phyloP scores from a whole-genome alignment of 1,140 invertebrate species.

The Acromyrmex charruanus region DNA sequence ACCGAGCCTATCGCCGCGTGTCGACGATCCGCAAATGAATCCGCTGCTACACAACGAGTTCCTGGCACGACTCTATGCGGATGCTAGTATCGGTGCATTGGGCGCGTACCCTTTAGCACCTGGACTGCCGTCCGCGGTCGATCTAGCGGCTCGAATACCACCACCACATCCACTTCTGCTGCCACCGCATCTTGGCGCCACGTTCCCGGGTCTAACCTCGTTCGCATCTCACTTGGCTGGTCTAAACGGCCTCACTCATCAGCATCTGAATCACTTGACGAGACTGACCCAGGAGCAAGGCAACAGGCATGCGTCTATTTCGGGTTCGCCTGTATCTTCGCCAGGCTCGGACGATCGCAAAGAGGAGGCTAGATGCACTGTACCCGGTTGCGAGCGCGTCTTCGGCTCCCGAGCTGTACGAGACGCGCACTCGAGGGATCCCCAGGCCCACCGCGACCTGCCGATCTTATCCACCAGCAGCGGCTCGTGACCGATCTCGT shows the following conservation, averaged over 20 bases:
- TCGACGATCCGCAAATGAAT: conserved; percentile 81
- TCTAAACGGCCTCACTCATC: conserved; percentile 87
- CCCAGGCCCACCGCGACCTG: conserved; percentile 84
- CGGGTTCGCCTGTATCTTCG: conserved; percentile 70
- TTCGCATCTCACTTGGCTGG: conserved; percentile 87
- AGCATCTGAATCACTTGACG: conserved; percentile 87
- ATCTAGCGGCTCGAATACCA: conserved; percentile 82
- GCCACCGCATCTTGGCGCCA: conserved; percentile 84
- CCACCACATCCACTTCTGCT: conserved; percentile 81
- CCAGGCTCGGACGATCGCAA: conserved; percentile 76
- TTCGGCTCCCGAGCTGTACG: conserved; percentile 88
- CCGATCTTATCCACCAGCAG: conserved; percentile 78
- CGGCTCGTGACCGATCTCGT: conserved; percentile 84
- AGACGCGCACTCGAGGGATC: conserved; percentile 88
- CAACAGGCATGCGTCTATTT: conserved; percentile 62
- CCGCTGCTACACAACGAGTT: conserved; percentile 91
- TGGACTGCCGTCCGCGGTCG: conserved; percentile 77
- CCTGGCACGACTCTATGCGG: conserved; percentile 93
- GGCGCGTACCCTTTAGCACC: conserved; percentile 79
- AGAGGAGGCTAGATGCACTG: conserved; percentile 87
- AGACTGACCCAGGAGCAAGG: conserved; percentile 79
- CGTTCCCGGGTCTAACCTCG: conserved; percentile 82
- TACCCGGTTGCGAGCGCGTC: conserved; percentile 88
- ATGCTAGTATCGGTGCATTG: conserved; percentile 86
- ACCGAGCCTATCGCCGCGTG: conserved; percentile 83